Evolutionary conservation across 2,113 vertebrate species (phyloP).

Genomic region (Tychaedon coryphoeus): DNA sequence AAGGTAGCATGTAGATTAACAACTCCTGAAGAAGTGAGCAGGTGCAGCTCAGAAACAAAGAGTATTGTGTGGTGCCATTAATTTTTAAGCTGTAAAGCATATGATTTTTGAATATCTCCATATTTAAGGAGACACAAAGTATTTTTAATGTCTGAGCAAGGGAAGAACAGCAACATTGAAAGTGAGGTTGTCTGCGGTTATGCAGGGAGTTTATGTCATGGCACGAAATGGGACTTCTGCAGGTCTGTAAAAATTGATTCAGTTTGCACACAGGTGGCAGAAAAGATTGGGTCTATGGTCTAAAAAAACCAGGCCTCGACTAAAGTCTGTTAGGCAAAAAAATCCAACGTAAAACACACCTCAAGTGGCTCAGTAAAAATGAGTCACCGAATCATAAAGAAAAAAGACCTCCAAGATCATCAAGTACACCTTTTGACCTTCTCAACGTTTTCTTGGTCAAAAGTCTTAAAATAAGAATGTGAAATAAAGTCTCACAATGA

Average conservation of each 20-base stretch:
- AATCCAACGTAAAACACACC: accelerated
- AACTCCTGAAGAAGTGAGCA: neutral
- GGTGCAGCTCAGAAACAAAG: neutral
- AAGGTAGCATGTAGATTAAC: neutral
- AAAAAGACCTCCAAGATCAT: neutral
- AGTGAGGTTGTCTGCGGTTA: neutral
- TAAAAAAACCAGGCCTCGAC: accelerated
- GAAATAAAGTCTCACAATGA: neutral
- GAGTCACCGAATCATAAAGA: neutral
- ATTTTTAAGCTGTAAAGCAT: neutral
- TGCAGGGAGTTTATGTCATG: neutral
- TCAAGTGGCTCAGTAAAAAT: neutral
- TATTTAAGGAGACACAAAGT: neutral
- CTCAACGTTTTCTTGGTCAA: accelerated
- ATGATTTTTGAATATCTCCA: neutral
- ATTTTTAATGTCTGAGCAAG: accelerated
- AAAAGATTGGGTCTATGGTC: neutral
- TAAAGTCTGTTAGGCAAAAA: neutral
- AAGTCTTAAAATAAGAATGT: neutral
- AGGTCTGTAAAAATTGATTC: neutral
- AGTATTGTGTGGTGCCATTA: neutral
- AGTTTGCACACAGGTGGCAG: neutral
- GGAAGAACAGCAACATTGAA: neutral
- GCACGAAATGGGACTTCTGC: neutral
- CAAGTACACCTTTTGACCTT: neutral